Base-by-base conservation (phyloP, 2,797 vertebrate species). In the Argyrosomus regius region DNA sequence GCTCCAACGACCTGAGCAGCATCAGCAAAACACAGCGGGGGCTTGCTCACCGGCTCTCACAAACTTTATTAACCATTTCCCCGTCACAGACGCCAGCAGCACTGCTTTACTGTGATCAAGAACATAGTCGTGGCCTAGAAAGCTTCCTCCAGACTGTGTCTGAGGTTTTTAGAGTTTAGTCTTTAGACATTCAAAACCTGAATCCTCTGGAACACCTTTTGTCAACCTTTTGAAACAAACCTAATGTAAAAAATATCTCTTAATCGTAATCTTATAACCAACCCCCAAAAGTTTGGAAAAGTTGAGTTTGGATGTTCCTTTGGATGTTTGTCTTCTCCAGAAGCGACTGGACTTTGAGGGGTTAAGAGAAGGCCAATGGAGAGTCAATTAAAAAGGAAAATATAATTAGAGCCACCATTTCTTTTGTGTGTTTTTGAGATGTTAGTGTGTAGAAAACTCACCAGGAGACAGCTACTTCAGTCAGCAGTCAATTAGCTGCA, bases 1-100 rank as follows among this genome's bases (percentile, higher is more conserved):
- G 96, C 97, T 89, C 75, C 83, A 75, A 41, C 92, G 20, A 81
- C 91, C 60, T 43, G 57, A 85, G 75, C 80, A 76, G 70, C 80
- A 72, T 71, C 78, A 69, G 72, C 74, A 31, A n/a, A 60, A 80
- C 3, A 28, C 74, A 50, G 71, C 70, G 45, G 24, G 56, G 46
- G 61, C 81, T 16, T 39, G 45, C 54, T 58, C 54, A 20, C 53
- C 50, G 31, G 46, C 79, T 72, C 58, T 50, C 26, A 14, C 62
- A 52, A 61, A 56, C 62, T 61, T 50, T 57, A 31, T 75, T 67
- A 81, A 81, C 83, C 22, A 1, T 72, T 90, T 81, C 68, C 71
- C 16, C 31, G 69, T 70, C 74, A 17, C 63, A 26, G 50, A 49
- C 4, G 39, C 26, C 50, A 43, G 57, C 72, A 43, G 45, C 1